Conservation (phyloP, 2,797 vertebrate species). For the Liasis olivaceus region DNA sequence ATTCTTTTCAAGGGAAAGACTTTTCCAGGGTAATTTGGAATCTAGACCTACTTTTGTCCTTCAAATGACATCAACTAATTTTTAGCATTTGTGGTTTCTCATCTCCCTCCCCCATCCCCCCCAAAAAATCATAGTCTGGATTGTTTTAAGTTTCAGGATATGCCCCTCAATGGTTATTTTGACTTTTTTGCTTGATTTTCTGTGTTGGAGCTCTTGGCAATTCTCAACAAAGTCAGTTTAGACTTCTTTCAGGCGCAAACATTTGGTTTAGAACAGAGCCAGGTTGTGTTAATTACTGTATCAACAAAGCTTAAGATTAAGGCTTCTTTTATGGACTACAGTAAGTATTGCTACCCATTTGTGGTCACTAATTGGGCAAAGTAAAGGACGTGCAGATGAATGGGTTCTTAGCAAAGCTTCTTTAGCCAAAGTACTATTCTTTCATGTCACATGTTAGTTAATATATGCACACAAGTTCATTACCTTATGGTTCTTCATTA, state of each 20-base stretch:
- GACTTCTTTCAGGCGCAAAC: neutral
- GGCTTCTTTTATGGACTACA: neutral
- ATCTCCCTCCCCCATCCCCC: neutral
- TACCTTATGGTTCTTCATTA: neutral
- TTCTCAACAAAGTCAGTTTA: neutral
- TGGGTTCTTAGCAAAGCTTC: neutral
- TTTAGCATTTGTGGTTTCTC: constrained; percentile 24
- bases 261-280: neutral
- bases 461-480: neutral
- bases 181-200: neutral
- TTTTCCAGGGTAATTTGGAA: constrained; percentile 45
- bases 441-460: neutral
- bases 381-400: neutral
- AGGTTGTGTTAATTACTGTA: neutral
- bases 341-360: neutral
- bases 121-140: neutral
- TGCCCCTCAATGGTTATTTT: neutral
- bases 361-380: neutral
- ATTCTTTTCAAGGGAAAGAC: constrained; percentile 50
- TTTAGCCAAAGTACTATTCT: neutral
- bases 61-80: constrained; percentile 37
- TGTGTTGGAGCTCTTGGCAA: neutral
- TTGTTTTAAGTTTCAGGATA: constrained; percentile 46
- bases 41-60: constrained; percentile 52
- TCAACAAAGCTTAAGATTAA: neutral